These are phyloP conservation scores for Anthonomus grandis DNA, from an alignment of 1,140 invertebrate genomes.

Conservation along the genomic window DNA sequence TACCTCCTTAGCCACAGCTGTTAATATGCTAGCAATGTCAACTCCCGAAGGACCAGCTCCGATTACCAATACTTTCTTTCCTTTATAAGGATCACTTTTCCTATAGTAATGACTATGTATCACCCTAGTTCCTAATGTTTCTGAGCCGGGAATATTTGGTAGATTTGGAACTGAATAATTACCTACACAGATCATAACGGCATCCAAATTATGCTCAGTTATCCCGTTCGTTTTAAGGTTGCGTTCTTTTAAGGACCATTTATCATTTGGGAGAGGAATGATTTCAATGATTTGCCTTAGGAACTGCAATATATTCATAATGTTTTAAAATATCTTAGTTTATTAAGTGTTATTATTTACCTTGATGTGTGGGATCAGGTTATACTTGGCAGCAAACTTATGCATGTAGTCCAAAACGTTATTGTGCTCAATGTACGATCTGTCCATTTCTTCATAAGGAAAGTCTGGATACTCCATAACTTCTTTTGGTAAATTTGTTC, in stretches of 20 bases:
- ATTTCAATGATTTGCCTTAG: conserved; percentile 43
- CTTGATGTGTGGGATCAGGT: conserved; percentile 44
- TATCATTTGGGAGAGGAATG: conserved; percentile 29
- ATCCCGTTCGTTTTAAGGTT: conserved; percentile 46
- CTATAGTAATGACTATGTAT: conserved; percentile 71
- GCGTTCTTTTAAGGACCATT: conserved; percentile 49
- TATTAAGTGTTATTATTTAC: conserved; percentile 19
- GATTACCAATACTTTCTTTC: conserved; percentile 61
- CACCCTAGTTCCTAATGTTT: conserved; percentile 56
- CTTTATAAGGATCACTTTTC: conserved; percentile 53
- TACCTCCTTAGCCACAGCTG: conserved; percentile 32
- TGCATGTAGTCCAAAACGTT: conserved; percentile 63
- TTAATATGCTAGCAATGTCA: conserved; percentile 54
- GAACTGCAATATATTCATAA: conserved; percentile 29
- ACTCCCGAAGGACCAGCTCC: conserved; percentile 66
- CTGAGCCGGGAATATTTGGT: conserved; percentile 56
- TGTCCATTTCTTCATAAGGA: conserved; percentile 51
- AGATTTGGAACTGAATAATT: conserved; percentile 63
- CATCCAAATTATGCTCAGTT: conserved; percentile 52
- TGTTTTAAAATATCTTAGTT: not conserved
- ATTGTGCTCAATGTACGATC: conserved; percentile 57
- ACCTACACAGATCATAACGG: conserved; percentile 65
- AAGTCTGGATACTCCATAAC: conserved; percentile 75
- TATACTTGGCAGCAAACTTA: conserved; percentile 38
- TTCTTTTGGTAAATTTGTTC: conserved; percentile 75